Evolutionary conservation across 2,113 vertebrate species (phyloP), one percentile per base, ranked within the genome.

Genomic region (Ophthalmolycus amberensis): DNA sequence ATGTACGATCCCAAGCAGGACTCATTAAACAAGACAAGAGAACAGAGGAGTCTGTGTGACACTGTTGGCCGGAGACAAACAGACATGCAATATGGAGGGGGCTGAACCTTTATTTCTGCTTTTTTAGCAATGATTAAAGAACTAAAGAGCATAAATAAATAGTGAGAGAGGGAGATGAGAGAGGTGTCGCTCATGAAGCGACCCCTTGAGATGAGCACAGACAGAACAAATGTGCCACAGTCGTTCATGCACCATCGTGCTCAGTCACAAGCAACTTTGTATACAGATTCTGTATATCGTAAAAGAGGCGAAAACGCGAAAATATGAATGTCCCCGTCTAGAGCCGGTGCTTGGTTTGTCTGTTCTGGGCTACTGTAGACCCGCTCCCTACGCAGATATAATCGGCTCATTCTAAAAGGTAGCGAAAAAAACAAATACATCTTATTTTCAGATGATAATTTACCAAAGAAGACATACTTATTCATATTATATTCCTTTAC

Each of bases 21-120:
- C 88, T 91, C 90, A 91, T 92, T 93, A 88, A 42, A 85, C 81
- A 79, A 63, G 79, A 52, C 76, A 52, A 22, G 77, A 90, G 91
- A 91, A 93, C 90, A 91, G 90, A 87, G 62, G 74, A 88, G 78
- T 71, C 86, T 88, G 88, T 92, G 90, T 87, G 88, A 80, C 78
- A 70, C 75, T 65, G 79, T 64, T 73, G 84, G 83, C 67, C 75
- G n/a, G 65, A 84, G 73, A 89, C 65, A 88, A 81, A 80, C 73
- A 89, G 29, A 91, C 77, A 86, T 2, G 56, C 37, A 63, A 82
- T 69, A 69, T 69, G 62, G 74, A 77, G 29, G 15, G n/a, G 76
- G 66, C 34, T 1, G 71, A 48, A 34, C 16, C 3, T 29, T 29
- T 29, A 3, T 2, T 29, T 71, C 20, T 62, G 42, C n/a, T 58